Evolutionary conservation across 2,888 invertebrate species (phyloP).

Genomic region (Sesia bembeciformis): DNA sequence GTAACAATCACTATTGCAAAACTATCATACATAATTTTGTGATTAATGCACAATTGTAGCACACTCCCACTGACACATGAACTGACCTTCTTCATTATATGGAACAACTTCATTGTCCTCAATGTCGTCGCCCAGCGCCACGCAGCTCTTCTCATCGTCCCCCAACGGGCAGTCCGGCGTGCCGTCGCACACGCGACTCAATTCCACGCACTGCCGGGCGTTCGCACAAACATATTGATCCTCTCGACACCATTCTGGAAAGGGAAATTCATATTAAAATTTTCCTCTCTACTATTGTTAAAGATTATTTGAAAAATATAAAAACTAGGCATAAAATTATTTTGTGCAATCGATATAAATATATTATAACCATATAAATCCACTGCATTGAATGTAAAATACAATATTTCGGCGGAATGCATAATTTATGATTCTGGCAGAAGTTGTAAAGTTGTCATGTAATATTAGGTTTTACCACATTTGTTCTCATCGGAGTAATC

Average conservation of each 20-base stretch:
- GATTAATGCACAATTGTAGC: too few species aligned
- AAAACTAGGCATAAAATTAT: neutral
- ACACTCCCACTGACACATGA: too few species aligned
- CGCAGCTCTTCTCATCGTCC: slow-evolving; percentile 85
- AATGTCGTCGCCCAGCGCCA: slow-evolving; percentile 74
- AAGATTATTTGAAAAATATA: neutral
- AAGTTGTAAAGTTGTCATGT: too few species aligned
- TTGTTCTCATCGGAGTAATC: slow-evolving; percentile 85
- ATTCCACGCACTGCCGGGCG: slow-evolving; percentile 79
- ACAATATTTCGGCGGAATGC: too few species aligned
- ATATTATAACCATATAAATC: too few species aligned
- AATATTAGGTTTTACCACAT: slow-evolving; percentile 72
- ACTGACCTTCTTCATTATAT: slow-evolving; percentile 76
- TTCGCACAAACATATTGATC: slow-evolving; percentile 84
- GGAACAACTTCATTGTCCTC: slow-evolving; percentile 73
- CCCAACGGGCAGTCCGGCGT: slow-evolving; percentile 80
- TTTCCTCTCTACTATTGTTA: neutral
- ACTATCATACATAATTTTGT: too few species aligned
- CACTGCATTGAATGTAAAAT: too few species aligned
- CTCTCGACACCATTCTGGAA: slow-evolving; percentile 81
- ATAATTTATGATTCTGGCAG: too few species aligned
- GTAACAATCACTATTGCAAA: too few species aligned
- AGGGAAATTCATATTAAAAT: neutral
- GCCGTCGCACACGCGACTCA: slow-evolving; percentile 80
- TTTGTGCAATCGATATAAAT: too few species aligned